Percentiles rank a stretch among this genome's conserved stretches.
These are phyloP conservation scores for Solea senegalensis DNA, from an alignment of 2,113 vertebrate genomes.

Conservation along the genomic window DNA sequence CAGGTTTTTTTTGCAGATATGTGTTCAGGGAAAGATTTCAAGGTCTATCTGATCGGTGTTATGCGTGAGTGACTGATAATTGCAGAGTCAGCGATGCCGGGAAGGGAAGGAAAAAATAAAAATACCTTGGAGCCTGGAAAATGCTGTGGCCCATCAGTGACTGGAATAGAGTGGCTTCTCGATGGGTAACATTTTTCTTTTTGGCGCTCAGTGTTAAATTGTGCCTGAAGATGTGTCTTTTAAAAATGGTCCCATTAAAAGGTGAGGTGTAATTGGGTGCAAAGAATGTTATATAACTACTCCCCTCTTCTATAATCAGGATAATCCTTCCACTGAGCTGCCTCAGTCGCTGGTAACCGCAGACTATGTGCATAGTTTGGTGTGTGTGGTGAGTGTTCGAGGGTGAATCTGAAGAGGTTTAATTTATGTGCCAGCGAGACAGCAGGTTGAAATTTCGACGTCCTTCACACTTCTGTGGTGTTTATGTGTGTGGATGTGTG, in stretches of 20 bases:
- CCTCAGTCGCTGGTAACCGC: neutral
- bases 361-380: too few relatives aligned
- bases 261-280: neutral
- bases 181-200: too few relatives aligned
- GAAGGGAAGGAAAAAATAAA: too few relatives aligned
- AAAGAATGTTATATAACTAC: conserved; percentile 14
- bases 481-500: conserved; percentile 31
- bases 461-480: conserved; percentile 27
- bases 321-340: conserved; percentile 39
- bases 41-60: too few relatives aligned
- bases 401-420: neutral
- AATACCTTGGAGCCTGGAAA: too few relatives aligned
- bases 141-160: too few relatives aligned
- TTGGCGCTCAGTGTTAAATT: too few relatives aligned
- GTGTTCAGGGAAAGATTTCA: too few relatives aligned
- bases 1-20: too few relatives aligned
- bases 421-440: conserved; percentile 3
- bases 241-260: conserved; percentile 4
- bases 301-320: conserved; percentile 9
- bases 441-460: neutral
- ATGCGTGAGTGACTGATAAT: too few relatives aligned
- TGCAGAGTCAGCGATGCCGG: too few relatives aligned
- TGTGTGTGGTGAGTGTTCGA: conserved; percentile 9
- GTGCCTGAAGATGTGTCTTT: conserved; percentile 6
- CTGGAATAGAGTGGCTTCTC: too few relatives aligned